These are phyloP conservation scores for Arrhamphus sclerolepis DNA, from an alignment of 2,797 vertebrate species.

Conservation along the genomic window DNA sequence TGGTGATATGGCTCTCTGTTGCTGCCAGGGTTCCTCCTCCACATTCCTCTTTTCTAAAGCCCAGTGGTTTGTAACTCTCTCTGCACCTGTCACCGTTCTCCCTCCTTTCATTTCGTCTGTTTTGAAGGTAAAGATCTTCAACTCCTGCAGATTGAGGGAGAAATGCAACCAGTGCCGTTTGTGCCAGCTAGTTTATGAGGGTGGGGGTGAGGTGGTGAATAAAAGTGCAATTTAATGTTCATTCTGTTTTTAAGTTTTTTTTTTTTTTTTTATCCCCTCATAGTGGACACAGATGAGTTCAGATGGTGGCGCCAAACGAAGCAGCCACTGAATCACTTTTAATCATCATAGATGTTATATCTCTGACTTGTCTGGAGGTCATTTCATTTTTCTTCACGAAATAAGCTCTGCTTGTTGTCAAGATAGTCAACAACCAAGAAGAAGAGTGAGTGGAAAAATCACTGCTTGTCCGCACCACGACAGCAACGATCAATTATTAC, in stretches of 20 bases:
- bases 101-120: slow-evolving; percentile 19
- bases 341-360: slow-evolving; percentile 18
- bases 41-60: slow-evolving; percentile 42
- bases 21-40: slow-evolving; percentile 54
- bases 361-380: slow-evolving; percentile 4
- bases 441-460: not conserved
- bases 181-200: slow-evolving; percentile 6
- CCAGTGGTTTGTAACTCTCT: slow-evolving; percentile 43
- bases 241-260: not conserved
- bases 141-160: slow-evolving; percentile 14
- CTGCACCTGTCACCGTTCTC: slow-evolving; percentile 7
- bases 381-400: not conserved
- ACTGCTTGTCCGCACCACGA: not conserved
- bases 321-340: slow-evolving; percentile 21
- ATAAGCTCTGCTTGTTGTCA: not conserved
- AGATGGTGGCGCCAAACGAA: not conserved
- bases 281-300: not conserved
- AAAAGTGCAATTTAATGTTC: not conserved
- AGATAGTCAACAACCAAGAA: not conserved
- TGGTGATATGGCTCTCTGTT: slow-evolving; percentile 18
- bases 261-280: too few relatives aligned
- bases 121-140: slow-evolving; percentile 25
- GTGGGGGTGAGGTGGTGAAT: not conserved
- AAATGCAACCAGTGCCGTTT: not conserved
- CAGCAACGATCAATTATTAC: slow-evolving; percentile 1